phyloP scores from a whole-genome alignment of 2,113 vertebrate species.

The Myrmophylax atrothorax region DNA sequence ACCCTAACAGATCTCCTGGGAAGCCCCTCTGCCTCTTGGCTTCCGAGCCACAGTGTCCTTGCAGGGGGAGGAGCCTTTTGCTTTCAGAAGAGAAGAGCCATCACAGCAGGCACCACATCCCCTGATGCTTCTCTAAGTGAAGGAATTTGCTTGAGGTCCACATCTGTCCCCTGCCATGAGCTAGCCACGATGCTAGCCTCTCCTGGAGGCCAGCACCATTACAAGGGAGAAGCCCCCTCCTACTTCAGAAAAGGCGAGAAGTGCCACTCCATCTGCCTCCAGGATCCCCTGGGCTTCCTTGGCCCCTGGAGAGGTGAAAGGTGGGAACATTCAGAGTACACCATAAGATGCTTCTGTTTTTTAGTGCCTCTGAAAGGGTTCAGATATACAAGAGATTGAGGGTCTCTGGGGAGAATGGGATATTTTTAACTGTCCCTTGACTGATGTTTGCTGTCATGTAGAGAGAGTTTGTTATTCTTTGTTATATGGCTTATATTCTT shows the following conservation, averaged over 20 bases:
- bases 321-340: not conserved
- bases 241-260: not conserved
- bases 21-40: not conserved
- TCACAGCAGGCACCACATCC: not conserved
- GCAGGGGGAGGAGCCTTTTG: not conserved
- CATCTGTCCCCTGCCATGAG: not conserved
- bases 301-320: not conserved
- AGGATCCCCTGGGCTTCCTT: not conserved
- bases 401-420: slow-evolving; percentile 25
- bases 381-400: slow-evolving; percentile 12
- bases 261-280: not conserved
- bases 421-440: slow-evolving; percentile 65
- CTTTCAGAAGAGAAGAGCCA: not conserved
- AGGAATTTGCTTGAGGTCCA: not conserved
- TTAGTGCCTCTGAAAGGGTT: not conserved
- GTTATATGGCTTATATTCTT: slow-evolving; percentile 57
- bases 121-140: not conserved
- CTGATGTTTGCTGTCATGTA: slow-evolving; percentile 56
- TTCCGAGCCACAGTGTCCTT: not conserved
- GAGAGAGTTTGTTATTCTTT: slow-evolving; percentile 69
- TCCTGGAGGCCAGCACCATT: not conserved
- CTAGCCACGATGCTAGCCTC: not conserved
- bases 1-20: not conserved
- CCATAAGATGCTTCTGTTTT: not conserved
- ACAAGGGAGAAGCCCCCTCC: not conserved